These are phyloP conservation scores for Mizuhopecten yessoensis DNA, from an alignment of 1,140 invertebrate genomes.

Conservation along the genomic window DNA sequence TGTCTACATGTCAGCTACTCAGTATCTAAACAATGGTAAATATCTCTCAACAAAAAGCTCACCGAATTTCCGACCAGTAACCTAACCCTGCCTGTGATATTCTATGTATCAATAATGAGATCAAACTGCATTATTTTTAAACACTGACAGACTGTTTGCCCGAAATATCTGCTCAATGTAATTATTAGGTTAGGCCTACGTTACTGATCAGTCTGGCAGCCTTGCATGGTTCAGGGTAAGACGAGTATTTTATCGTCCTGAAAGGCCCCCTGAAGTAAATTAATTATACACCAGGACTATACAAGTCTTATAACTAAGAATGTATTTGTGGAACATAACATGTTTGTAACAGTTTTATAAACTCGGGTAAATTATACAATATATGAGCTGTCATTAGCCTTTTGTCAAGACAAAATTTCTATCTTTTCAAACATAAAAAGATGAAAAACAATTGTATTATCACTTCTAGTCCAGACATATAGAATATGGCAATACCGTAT, in stretches of 20 bases:
- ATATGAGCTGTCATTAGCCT: not conserved
- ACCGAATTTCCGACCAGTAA: slow-evolving; percentile 14
- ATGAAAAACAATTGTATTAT: no score
- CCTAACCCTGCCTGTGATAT: not conserved
- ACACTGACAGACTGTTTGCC: not conserved
- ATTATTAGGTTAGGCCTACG: not conserved
- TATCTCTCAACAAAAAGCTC: not conserved
- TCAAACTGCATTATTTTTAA: slow-evolving; percentile 13
- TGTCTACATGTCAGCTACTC: not conserved
- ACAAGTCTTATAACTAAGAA: no score
- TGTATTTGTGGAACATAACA: not conserved
- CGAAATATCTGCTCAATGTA: not conserved
- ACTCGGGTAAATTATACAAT: no score
- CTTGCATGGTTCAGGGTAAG: not conserved
- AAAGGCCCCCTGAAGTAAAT: not conserved
- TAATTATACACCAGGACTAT: not conserved
- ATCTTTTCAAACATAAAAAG: no score
- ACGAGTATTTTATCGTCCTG: not conserved
- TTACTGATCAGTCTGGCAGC: not conserved
- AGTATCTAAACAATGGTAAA: not conserved
- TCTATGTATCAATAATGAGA: not conserved
- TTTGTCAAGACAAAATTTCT: no score
- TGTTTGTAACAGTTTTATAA: not conserved
- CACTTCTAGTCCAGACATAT: no score
- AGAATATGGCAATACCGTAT: no score